Evolutionary conservation across 2,797 vertebrate genomes (phyloP).

Genomic region (Champsocephalus gunnari): DNA sequence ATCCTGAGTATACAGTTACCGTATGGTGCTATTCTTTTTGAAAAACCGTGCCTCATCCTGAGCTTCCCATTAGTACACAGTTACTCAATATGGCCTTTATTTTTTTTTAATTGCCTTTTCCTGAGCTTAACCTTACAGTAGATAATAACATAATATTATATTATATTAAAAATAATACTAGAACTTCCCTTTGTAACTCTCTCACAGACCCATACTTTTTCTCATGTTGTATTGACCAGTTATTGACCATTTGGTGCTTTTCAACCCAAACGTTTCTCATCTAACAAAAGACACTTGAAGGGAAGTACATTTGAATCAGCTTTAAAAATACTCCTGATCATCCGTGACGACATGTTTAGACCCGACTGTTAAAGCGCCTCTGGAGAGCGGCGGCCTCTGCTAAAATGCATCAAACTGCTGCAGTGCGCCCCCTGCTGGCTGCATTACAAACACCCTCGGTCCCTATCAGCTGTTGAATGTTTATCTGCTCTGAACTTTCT

Average conservation of each 20-base stretch:
- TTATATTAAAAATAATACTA: neutral
- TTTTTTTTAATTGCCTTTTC: too few species aligned
- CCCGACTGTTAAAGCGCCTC: neutral
- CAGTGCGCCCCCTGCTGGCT: constrained; percentile 46
- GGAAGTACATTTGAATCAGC: neutral
- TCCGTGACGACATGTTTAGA: neutral
- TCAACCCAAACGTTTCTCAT: neutral
- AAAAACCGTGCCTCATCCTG: too few species aligned
- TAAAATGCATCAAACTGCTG: neutral
- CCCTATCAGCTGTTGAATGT: neutral
- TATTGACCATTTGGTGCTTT: neutral
- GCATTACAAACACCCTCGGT: neutral
- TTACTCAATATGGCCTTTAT: too few species aligned
- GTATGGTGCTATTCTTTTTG: too few species aligned
- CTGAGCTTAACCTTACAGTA: too few species aligned
- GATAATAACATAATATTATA: too few species aligned
- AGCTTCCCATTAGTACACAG: too few species aligned
- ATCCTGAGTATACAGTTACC: too few species aligned
- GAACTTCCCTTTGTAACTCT: neutral
- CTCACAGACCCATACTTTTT: neutral
- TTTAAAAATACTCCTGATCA: constrained; percentile 2
- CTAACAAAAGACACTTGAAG: neutral
- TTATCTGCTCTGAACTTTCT: constrained; percentile 4
- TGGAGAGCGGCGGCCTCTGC: neutral
- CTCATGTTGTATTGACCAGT: neutral